phyloP scores from a whole-genome alignment of 53 echinoderm and acorn worm species.

The Holothuria scabra region DNA sequence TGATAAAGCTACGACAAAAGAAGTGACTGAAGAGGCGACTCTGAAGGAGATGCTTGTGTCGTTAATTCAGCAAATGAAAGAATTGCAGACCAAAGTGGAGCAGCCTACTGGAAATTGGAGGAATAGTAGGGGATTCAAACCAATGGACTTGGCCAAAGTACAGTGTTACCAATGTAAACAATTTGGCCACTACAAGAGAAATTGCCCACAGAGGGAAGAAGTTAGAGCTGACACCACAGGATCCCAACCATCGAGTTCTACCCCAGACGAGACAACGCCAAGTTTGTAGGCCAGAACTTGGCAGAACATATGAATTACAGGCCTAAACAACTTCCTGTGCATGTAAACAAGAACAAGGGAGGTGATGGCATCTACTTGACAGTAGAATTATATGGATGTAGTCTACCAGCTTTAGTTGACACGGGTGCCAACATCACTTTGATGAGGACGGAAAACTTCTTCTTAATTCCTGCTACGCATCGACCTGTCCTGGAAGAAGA shows the following conservation, averaged over 20 bases:
- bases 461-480: background rate
- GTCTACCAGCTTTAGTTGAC: constrained; percentile 31
- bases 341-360: background rate
- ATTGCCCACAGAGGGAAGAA: constrained; percentile 38
- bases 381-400: background rate
- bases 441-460: constrained; percentile 13
- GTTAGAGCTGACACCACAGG: background rate
- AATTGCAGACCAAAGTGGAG: background rate
- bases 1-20: background rate
- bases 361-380: constrained; percentile 3
- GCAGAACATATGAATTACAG: background rate
- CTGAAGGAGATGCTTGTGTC: background rate
- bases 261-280: constrained; percentile 42
- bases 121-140: background rate
- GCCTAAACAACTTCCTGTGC: constrained; percentile 15
- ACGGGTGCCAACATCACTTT: constrained; percentile 54
- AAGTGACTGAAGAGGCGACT: background rate
- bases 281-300: constrained; percentile 46
- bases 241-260: too few relatives aligned
- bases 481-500: background rate
- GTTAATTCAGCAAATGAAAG: constrained; percentile 12
- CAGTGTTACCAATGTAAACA: constrained; percentile 55
- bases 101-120: background rate
- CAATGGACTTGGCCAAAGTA: background rate
- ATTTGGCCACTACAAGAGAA: constrained; percentile 49